These are phyloP conservation scores for Synergus laeviventris DNA, from an alignment of 2,888 invertebrate genomes.

Conservation along the genomic window DNA sequence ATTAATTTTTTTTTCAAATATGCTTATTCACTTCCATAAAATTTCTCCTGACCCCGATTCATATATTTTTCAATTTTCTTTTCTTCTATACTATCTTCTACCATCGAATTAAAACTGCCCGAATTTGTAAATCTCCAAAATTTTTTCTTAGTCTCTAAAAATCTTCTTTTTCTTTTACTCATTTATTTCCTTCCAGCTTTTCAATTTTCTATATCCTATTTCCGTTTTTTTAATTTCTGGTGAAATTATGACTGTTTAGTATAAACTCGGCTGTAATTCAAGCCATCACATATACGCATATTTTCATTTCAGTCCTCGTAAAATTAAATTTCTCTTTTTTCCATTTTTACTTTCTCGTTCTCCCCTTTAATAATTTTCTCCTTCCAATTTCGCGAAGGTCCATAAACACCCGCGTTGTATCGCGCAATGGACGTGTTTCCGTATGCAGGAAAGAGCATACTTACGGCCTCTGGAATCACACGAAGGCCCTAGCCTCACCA, in stretches of 20 bases:
- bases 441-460: conserved; percentile 33
- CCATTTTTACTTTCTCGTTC: conserved; percentile 11
- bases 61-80: neutral
- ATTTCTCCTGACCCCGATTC: no score
- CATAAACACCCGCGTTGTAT: conserved; percentile 27
- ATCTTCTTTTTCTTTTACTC: no score
- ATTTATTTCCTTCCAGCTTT: neutral
- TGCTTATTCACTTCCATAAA: no score
- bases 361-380: conserved; percentile 33
- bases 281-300: neutral
- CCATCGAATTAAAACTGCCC: no score
- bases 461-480: conserved; percentile 1
- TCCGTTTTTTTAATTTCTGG: neutral
- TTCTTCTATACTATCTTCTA: no score
- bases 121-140: no score
- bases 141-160: no score
- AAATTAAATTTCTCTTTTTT: neutral
- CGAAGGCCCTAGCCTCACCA: conserved; percentile 40
- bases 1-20: neutral
- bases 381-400: conserved; percentile 22
- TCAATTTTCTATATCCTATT: neutral
- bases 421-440: conserved; percentile 44
- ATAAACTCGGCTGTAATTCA: neutral
- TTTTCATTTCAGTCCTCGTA: conserved; percentile 11
- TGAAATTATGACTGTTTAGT: neutral